Percentiles rank a stretch among this genome's conserved stretches.
These are phyloP conservation scores for Brachionus koreanus DNA, from an alignment of 1,140 invertebrate genomes.

Conservation along the genomic window DNA sequence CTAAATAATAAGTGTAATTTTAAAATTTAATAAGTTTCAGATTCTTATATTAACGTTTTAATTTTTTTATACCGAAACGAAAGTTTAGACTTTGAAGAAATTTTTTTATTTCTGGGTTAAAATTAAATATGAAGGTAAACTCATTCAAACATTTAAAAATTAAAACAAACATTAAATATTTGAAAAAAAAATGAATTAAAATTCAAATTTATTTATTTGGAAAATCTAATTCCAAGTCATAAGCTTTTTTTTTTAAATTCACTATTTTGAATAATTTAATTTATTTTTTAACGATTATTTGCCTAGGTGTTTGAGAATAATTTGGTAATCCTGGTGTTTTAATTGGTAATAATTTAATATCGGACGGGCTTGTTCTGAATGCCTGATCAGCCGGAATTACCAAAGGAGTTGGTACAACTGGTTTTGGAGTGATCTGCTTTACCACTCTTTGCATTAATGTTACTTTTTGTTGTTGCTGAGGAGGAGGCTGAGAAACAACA, in stretches of 20 bases:
- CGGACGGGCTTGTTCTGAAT: neutral
- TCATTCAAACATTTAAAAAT: no score
- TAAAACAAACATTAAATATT: no score
- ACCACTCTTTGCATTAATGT: neutral
- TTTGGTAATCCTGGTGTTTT: neutral
- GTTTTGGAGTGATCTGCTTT: neutral
- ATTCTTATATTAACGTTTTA: no score
- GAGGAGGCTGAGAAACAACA: neutral
- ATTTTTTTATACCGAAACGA: no score
- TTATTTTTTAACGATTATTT: slow-evolving; percentile 3
- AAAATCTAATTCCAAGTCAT: neutral
- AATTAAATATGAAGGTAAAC: no score
- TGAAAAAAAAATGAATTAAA: no score
- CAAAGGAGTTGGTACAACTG: neutral
- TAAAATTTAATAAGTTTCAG: no score
- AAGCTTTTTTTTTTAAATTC: neutral
- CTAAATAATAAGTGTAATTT: no score
- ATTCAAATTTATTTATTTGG: neutral
- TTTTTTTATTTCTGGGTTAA: no score
- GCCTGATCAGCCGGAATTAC: neutral
- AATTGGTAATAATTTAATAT: neutral
- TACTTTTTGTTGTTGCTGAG: neutral
- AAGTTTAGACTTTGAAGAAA: neutral
- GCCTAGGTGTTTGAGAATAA: neutral
- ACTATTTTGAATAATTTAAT: neutral